These are phyloP conservation scores for Porites rus DNA, from an alignment of 92 coral and sea anemone species.

Conservation along the genomic window DNA sequence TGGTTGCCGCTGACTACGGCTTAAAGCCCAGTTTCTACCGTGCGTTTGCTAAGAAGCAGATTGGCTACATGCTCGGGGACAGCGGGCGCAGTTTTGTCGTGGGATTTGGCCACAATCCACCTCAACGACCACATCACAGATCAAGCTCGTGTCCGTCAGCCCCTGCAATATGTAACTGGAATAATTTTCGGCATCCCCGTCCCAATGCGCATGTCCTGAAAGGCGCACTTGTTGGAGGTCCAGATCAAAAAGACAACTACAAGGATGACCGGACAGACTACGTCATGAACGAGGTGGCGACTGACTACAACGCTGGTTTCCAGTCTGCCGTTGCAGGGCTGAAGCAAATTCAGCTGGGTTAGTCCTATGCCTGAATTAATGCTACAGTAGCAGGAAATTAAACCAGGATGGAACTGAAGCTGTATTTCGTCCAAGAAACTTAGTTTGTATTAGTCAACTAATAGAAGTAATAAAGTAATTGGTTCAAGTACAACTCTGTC, in stretches of 20 bases:
- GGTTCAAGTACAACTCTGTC: too few species aligned
- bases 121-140: constrained; percentile 71
- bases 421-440: too few species aligned
- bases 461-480: too few species aligned
- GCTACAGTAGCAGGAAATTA: too few species aligned
- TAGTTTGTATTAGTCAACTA: too few species aligned
- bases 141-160: constrained; percentile 74
- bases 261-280: constrained; percentile 63
- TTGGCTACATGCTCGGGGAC: constrained; percentile 75
- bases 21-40: constrained; percentile 52
- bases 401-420: too few species aligned
- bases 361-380: not conserved
- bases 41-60: constrained; percentile 68
- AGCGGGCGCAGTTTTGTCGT: constrained; percentile 77
- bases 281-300: constrained; percentile 77
- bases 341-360: constrained; percentile 21
- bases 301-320: constrained; percentile 85
- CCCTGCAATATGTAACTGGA: constrained; percentile 51
- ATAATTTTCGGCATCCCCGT: constrained; percentile 34
- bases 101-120: constrained; percentile 75
- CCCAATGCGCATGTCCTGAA: constrained; percentile 63
- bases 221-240: constrained; percentile 82
- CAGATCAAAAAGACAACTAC: constrained; percentile 62
- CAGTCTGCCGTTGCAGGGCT: constrained; percentile 82
- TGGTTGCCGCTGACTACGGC: constrained; percentile 63